Evolutionary conservation across 2,888 invertebrate genomes (phyloP), one percentile per base, ranked within the genome.

Genomic region (Flexamia atlantica): DNA sequence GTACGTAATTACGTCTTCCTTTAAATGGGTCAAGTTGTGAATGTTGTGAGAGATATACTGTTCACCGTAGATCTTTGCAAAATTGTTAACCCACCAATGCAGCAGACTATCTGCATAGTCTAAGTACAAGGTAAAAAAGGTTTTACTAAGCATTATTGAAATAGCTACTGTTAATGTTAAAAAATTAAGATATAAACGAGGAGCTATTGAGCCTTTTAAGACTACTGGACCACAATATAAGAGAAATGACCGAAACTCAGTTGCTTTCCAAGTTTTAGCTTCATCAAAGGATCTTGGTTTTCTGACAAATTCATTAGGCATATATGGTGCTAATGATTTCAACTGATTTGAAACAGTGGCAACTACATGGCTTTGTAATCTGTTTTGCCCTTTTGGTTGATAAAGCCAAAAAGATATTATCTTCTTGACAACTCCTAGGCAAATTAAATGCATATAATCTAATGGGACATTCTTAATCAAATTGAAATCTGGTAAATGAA

Each of bases 41-140:
- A 68, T 20, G 20, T 68, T 68, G 20, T 68, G 68, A 14, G 68
- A 68, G 20, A 68, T 23, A 23, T 68, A 68, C 32, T 68, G 14
- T 68, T 23, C 20, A 4, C 68, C 68, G 23, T 68, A 68, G 23
- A 68, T 68, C 14, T 30, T 30, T 5, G 68, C 12, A 68, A 74
- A 14, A 17, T 46, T 25, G 50, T 82, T 4, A 30, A 23, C 32
- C 40, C 50, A 84, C 76, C 60, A 72, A 83, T 80, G 84, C 85
- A 40, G 82, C 70, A 80, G 85, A 85, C 64, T 81, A 83, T 72
- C 83, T 83, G 50, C 74, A 36, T 12, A 84, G 85, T 17, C 79
- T 84, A 53, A n/a, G n/a, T 40, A 7, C 3, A 23, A 23, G 32
- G 32, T 25, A 32, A 72, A 68, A 57, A 14, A 72, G 36, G 1